These are phyloP conservation scores for Branchipolynoe longqiensis DNA, from an alignment of 2,888 invertebrate genomes.

Conservation along the genomic window DNA sequence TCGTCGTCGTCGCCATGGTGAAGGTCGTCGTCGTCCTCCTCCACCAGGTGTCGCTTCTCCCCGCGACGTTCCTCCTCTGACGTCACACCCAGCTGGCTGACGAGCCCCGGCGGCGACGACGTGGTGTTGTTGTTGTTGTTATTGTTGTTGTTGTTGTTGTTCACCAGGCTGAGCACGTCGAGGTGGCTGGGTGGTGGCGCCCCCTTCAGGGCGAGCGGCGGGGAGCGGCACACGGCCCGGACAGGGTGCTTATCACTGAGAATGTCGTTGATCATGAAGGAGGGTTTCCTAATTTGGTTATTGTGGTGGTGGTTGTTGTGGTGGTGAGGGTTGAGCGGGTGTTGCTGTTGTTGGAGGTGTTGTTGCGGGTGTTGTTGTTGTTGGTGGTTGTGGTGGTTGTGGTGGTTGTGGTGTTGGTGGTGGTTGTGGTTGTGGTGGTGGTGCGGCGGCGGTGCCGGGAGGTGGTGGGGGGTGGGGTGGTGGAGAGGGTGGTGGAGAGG, in stretches of 20 bases:
- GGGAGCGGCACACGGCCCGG: constrained; percentile 35
- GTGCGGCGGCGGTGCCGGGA: not conserved
- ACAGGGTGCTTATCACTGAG: constrained; percentile 58
- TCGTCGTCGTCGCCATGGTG: constrained; percentile 25
- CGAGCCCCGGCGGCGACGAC: not conserved
- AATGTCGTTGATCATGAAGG: constrained; percentile 60
- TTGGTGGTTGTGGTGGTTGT: not conserved
- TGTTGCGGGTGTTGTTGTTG: not conserved
- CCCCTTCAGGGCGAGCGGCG: not conserved
- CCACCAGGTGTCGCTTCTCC: constrained; percentile 23
- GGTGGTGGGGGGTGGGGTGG: constrained; percentile 9
- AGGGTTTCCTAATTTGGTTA: constrained; percentile 25
- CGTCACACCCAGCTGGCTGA: not conserved
- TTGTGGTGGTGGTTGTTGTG: not conserved
- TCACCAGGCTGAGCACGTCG: not conserved
- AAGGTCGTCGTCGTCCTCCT: constrained; percentile 26
- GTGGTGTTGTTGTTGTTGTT: constrained; percentile 24
- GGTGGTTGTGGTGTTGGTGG: constrained; percentile 3
- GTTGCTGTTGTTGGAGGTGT: constrained; percentile 20
- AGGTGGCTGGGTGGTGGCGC: not conserved
- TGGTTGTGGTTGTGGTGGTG: not conserved
- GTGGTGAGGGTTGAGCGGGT: not conserved
- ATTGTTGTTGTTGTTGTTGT: constrained; percentile 5
- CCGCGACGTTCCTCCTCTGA: constrained; percentile 22
- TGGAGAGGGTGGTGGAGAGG: constrained; percentile 19